Evolutionary conservation across 2,888 invertebrate genomes (phyloP).

Genomic region (Micropterix aruncella): DNA sequence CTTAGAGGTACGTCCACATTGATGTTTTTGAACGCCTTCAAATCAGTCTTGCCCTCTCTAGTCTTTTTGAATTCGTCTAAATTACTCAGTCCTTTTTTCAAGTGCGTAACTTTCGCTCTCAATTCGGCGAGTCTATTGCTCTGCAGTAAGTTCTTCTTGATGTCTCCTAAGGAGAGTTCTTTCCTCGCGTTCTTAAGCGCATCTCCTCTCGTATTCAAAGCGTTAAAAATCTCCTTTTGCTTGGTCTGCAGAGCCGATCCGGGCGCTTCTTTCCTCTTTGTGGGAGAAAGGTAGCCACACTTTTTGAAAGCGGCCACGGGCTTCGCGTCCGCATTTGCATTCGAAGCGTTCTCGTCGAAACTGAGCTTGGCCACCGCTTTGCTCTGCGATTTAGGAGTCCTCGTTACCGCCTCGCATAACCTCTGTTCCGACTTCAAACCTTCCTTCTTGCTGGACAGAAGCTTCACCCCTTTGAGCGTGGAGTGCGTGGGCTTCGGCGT

Average conservation of each 20-base stretch:
- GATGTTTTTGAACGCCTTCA: conserved; percentile 57
- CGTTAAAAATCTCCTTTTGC: conserved; percentile 7
- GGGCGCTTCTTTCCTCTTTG: conserved; percentile 16
- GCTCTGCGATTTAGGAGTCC: conserved; percentile 17
- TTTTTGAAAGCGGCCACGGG: conserved; percentile 21
- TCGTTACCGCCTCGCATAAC: conserved; percentile 18
- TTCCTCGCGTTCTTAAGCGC: conserved; percentile 34
- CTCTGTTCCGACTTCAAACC: conserved; percentile 14
- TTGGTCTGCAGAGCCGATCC: conserved; percentile 1
- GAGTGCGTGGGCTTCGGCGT: background rate
- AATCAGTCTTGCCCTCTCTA: conserved; percentile 29
- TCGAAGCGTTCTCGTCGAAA: conserved; percentile 7
- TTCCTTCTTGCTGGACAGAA: conserved; percentile 9
- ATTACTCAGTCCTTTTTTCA: conserved; percentile 48
- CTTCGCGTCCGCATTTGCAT: conserved; percentile 3
- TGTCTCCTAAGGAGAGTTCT: conserved; percentile 53
- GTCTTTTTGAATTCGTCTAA: conserved; percentile 31
- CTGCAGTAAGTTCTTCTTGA: conserved; percentile 49
- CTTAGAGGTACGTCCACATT: conserved; percentile 64
- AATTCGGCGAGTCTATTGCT: conserved; percentile 58
- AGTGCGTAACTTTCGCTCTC: conserved; percentile 48
- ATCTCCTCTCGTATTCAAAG: conserved; percentile 20
- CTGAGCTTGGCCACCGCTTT: conserved; percentile 10
- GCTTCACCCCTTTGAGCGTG: conserved; percentile 5
- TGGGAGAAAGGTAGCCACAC: conserved; percentile 22